These are phyloP conservation scores for Sesamia nonagrioides DNA, from an alignment of 1,140 invertebrate genomes.

Conservation along the genomic window DNA sequence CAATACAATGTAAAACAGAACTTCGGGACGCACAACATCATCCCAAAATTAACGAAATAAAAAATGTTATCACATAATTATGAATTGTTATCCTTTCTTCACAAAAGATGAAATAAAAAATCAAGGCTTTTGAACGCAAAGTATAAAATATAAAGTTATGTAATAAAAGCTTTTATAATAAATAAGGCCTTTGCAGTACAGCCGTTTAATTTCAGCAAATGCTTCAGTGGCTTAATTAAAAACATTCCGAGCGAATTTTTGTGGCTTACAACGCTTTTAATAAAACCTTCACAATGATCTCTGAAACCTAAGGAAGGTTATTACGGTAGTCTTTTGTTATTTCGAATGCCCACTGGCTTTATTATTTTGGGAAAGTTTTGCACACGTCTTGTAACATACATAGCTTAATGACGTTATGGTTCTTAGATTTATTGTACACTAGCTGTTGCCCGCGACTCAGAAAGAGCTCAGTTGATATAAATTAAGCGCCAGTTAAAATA, in stretches of 20 bases:
- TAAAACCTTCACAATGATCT: slow-evolving; percentile 52
- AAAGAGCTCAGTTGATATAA: too few species aligned
- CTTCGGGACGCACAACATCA: slow-evolving; percentile 3
- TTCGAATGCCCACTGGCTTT: slow-evolving; percentile 36
- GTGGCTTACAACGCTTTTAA: slow-evolving; percentile 53
- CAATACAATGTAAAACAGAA: slow-evolving; percentile 1
- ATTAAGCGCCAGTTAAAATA: too few species aligned
- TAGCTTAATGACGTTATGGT: slow-evolving; percentile 26
- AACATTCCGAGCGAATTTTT: slow-evolving; percentile 51
- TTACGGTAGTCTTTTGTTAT: slow-evolving; percentile 51
- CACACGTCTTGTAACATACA: slow-evolving; percentile 38
- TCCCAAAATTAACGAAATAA: slow-evolving; percentile 1
- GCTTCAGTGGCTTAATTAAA: slow-evolving; percentile 54
- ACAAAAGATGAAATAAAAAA: slow-evolving; percentile 39
- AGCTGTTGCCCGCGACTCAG: too few species aligned
- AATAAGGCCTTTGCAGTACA: slow-evolving; percentile 37
- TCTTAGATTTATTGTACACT: slow-evolving; percentile 28
- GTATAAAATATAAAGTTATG: slow-evolving; percentile 42
- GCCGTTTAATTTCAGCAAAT: slow-evolving; percentile 47
- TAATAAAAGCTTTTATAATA: slow-evolving; percentile 47
- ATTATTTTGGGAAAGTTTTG: slow-evolving; percentile 42
- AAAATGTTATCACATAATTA: slow-evolving; percentile 32
- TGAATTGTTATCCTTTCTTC: slow-evolving; percentile 40
- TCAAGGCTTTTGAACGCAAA: slow-evolving; percentile 39
- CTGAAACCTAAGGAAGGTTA: slow-evolving; percentile 47